Percentiles rank a stretch among this genome's conserved stretches.
These are phyloP conservation scores for Triplophysa dalaica DNA, from an alignment of 2,113 vertebrate genomes.

Conservation along the genomic window DNA sequence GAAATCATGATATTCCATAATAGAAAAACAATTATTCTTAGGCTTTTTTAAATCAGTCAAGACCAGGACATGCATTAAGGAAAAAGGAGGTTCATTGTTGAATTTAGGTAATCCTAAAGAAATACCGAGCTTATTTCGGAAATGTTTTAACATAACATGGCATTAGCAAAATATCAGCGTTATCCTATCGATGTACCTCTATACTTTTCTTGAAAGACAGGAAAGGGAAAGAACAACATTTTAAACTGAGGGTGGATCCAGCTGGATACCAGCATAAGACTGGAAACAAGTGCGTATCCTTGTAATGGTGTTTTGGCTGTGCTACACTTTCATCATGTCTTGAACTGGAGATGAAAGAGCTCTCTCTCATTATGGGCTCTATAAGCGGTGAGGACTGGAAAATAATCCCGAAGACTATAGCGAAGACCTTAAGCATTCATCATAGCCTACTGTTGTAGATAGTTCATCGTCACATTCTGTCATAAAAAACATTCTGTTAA, in stretches of 20 bases:
- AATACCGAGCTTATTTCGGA: too few species aligned
- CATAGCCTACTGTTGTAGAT: neutral
- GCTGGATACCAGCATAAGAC: conserved; percentile 18
- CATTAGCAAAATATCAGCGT: neutral
- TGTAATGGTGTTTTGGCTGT: conserved; percentile 15
- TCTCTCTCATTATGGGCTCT: conserved; percentile 6
- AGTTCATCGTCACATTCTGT: neutral
- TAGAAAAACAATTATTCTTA: too few species aligned
- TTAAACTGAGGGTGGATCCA: neutral
- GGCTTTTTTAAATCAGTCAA: too few species aligned
- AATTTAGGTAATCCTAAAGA: too few species aligned
- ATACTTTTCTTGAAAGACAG: neutral
- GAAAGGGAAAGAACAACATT: neutral
- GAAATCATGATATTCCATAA: too few species aligned
- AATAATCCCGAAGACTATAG: conserved; percentile 6
- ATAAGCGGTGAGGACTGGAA: neutral
- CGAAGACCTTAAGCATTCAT: neutral
- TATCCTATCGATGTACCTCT: neutral
- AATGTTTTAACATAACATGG: neutral
- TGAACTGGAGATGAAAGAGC: conserved; percentile 37
- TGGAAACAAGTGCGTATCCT: neutral
- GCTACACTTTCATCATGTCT: conserved; percentile 41
- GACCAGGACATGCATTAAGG: too few species aligned
- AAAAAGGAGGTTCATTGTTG: too few species aligned
- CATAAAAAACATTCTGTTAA: neutral